A percentile compares a stretch with the other conserved stretches of the same genome.
Evolutionary conservation across 2,797 vertebrate genomes (phyloP).

Genomic region (Cryptoblepharus egeriae): DNA sequence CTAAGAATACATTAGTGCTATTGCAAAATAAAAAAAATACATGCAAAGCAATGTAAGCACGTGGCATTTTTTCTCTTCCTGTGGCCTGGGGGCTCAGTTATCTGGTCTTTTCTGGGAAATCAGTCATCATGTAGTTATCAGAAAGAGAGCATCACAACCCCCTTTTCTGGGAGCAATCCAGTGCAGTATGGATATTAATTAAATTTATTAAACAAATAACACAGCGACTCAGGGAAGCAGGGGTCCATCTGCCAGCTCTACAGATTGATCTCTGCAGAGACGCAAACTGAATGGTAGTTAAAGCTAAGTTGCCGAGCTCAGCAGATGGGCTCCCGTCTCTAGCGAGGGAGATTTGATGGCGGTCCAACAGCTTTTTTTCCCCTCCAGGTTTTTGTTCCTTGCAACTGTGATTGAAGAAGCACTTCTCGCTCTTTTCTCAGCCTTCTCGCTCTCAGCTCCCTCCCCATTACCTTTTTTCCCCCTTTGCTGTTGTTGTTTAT

Average conservation of each 20-base stretch:
- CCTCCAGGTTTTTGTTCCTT: slow-evolving; percentile 86
- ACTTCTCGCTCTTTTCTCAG: slow-evolving; percentile 81
- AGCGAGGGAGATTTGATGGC: slow-evolving; percentile 85
- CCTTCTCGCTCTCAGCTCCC: slow-evolving; percentile 56
- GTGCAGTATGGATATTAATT: slow-evolving; percentile 90
- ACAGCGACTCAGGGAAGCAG: slow-evolving; percentile 82
- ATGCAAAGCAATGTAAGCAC: slow-evolving; percentile 74
- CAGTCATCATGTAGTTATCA: slow-evolving; percentile 78
- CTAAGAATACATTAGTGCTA: slow-evolving; percentile 61
- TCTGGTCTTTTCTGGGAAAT: slow-evolving; percentile 82
- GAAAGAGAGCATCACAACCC: slow-evolving; percentile 67
- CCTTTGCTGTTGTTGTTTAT: slow-evolving; percentile 75
- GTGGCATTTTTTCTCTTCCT: slow-evolving; percentile 79
- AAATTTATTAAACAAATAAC: slow-evolving; percentile 95
- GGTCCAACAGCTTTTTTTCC: slow-evolving; percentile 83
- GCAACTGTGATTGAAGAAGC: slow-evolving; percentile 80
- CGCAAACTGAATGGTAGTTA: slow-evolving; percentile 82
- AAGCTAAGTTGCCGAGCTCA: slow-evolving; percentile 84
- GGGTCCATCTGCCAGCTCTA: slow-evolving; percentile 88
- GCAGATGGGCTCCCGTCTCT: slow-evolving; percentile 90
- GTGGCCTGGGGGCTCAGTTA: slow-evolving; percentile 76
- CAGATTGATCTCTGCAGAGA: slow-evolving; percentile 85
- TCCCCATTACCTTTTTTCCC: slow-evolving; percentile 44
- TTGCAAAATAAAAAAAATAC: slow-evolving; percentile 73
- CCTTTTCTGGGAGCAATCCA: slow-evolving; percentile 82